These are phyloP conservation scores for Nezara viridula DNA, from an alignment of 2,888 invertebrate species.

Conservation along the genomic window DNA sequence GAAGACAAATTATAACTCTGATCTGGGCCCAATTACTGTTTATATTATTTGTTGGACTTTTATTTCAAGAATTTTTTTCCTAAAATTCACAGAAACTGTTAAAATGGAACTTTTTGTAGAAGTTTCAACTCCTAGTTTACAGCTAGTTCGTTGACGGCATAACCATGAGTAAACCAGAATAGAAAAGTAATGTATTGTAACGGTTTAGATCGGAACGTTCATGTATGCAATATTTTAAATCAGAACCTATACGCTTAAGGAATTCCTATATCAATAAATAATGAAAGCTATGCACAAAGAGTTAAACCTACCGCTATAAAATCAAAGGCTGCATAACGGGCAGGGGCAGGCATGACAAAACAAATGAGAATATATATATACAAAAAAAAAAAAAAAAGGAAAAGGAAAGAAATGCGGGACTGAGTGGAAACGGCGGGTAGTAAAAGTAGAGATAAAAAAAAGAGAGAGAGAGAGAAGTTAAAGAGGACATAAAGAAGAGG, in stretches of 20 bases:
- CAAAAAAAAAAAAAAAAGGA: neutral
- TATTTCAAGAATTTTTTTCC: too few species aligned
- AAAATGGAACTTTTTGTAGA: too few species aligned
- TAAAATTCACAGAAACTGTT: too few species aligned
- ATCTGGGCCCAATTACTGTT: too few species aligned
- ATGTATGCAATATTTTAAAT: too few species aligned
- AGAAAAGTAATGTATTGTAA: too few species aligned
- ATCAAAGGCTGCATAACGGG: neutral
- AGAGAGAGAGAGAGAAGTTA: neutral
- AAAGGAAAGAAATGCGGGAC: neutral
- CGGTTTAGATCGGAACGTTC: too few species aligned
- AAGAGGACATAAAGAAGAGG: constrained; percentile 24
- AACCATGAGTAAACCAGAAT: too few species aligned
- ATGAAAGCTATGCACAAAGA: neutral
- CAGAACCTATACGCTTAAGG: neutral
- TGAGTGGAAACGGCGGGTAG: neutral
- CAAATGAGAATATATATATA: neutral
- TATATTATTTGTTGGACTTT: too few species aligned
- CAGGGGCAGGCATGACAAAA: neutral
- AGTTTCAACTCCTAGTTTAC: too few species aligned
- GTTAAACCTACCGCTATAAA: neutral
- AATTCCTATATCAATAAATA: neutral
- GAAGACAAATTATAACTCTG: too few species aligned
- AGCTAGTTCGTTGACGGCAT: too few species aligned
- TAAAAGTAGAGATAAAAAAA: constrained; percentile 37